Base-by-base conservation (phyloP, 2,888 invertebrate genomes). In the Marasmarcha lunaedactyla region DNA sequence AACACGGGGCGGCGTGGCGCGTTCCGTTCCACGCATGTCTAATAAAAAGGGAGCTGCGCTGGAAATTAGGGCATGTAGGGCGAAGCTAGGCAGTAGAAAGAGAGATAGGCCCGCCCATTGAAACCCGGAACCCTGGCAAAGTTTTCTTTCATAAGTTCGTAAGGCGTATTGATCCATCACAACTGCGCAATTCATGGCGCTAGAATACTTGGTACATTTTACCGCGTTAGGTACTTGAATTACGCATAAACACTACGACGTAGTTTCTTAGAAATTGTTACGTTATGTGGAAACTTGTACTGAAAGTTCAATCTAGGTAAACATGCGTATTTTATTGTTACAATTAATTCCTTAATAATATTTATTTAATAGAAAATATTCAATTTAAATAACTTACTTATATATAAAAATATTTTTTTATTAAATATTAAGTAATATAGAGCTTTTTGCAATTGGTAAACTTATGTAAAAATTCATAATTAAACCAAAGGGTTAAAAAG, bases 51-150 rank as follows among this genome's bases (percentile, higher is more conserved):
- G 33, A 41, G 37, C 30, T 10, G 43, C 42, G 37, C 26, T 69
- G 74, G 76, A 72, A 81, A 81, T 79, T 81, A 81, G 81, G 79
- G 77, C 81, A 81, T 79, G 72, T 74, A 77, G 66, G 76, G 77
- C 71, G 78, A 72, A 79, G 73, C 78, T 78, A 79, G 79, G 79
- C 74, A 76, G 74, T 20, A 20, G 69, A 76, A 70, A 63, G 73
- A 63, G 73, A 59, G 60, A 76, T 71, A 67, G 71, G 66, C 66
- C 65, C 77, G 72, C 76, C 77, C 76, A 20, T 20, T 20, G 20
- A 20, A 68, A 65, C 70, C 71, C 73, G 72, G 69, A 69, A 71
- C 76, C 74, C 70, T 73, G 71, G 74, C 74, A 68, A 79, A 81
- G 68, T 81, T 78, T 74, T 73, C 74, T 81, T 81, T 81, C 81